Conservation (phyloP, 2,888 invertebrate species). For the Ormyrus pomaceus region DNA sequence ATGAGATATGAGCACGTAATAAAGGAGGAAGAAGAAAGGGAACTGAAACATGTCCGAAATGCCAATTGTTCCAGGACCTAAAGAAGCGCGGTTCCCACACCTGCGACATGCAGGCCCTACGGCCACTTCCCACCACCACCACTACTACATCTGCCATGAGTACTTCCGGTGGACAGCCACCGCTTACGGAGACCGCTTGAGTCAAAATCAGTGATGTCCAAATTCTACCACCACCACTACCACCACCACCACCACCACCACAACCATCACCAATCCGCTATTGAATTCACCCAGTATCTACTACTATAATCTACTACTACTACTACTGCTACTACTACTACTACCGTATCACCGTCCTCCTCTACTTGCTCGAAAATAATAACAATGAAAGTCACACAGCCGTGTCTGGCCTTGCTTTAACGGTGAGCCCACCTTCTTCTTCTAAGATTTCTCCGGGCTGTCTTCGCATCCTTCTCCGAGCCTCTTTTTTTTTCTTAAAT, state of each 20-base stretch:
- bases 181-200: conserved; percentile 72
- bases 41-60: conserved; percentile 69
- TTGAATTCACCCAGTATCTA: conserved; percentile 53
- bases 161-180: conserved; percentile 70
- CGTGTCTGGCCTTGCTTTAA: conserved; percentile 67
- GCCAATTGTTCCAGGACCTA: conserved; percentile 75
- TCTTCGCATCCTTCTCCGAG: conserved; percentile 41
- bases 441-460: conserved; percentile 42
- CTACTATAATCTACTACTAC: no score
- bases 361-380: conserved; percentile 64
- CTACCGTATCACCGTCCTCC: conserved; percentile 62
- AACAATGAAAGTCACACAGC: conserved; percentile 59
- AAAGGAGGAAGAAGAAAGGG: conserved; percentile 47
- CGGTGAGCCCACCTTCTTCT: conserved; percentile 67
- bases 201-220: conserved; percentile 59
- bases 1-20: conserved; percentile 16
- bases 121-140: conserved; percentile 72
- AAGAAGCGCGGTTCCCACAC: conserved; percentile 75
- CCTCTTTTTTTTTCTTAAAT: no score
- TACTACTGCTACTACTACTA: neutral
- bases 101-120: conserved; percentile 75
- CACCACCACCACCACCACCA: conserved; percentile 54
- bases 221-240: conserved; percentile 40
- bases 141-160: conserved; percentile 71
- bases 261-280: conserved; percentile 60